Evolutionary conservation across 2,888 invertebrate species (phyloP).

Genomic region (Hirtodrosophila duncani): DNA sequence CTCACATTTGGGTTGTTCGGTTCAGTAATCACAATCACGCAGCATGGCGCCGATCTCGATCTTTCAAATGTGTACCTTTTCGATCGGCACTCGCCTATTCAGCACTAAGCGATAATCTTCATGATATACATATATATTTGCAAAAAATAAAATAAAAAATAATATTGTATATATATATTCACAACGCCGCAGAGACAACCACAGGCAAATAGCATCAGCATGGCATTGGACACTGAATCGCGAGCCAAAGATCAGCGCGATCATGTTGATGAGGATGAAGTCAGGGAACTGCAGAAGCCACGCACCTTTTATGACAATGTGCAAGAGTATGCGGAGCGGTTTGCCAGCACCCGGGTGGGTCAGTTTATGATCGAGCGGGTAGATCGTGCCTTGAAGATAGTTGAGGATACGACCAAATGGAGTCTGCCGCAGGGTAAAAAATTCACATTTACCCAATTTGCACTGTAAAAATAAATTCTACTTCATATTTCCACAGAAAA

Average conservation of each 20-base stretch:
- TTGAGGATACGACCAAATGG: conserved; percentile 77
- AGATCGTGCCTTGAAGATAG: conserved; percentile 64
- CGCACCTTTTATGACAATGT: conserved; percentile 55
- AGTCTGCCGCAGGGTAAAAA: conserved; percentile 73
- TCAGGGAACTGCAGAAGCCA: conserved; percentile 47
- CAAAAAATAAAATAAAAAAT: not conserved
- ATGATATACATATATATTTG: not conserved
- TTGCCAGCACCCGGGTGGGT: conserved; percentile 70
- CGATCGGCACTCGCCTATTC: not conserved
- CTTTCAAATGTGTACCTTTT: conserved; percentile 24
- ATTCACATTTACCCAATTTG: not conserved
- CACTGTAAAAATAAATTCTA: not conserved
- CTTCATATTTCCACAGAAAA: conserved; percentile 16
- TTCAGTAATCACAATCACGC: conserved; percentile 46
- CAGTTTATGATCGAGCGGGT: conserved; percentile 66
- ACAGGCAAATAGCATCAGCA: conserved; percentile 24
- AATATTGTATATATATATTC: conserved; percentile 18
- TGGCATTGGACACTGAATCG: conserved; percentile 45
- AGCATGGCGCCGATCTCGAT: conserved; percentile 9
- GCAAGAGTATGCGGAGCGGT: conserved; percentile 59
- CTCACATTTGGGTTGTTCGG: conserved; percentile 36
- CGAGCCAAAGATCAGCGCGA: conserved; percentile 40
- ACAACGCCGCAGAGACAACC: conserved; percentile 26
- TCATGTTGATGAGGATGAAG: conserved; percentile 53
- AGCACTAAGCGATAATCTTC: conserved; percentile 13